Percentiles rank a stretch among this genome's conserved stretches.
phyloP scores from a whole-genome alignment of 2,113 vertebrate species.

The Prietella phreatophila region DNA sequence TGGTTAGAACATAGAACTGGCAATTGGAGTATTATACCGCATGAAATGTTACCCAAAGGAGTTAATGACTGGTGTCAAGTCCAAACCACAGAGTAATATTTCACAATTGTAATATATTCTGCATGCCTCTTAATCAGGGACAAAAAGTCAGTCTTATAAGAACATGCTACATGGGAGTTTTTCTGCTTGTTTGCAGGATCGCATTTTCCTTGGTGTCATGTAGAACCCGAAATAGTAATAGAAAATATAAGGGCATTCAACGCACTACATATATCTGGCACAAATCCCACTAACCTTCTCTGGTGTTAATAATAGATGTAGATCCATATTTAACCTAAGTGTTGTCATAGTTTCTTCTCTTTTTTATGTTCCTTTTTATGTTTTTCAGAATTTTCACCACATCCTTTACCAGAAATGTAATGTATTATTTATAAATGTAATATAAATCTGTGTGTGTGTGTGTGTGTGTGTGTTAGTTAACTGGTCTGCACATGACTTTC shows the following conservation, averaged over 20 bases:
- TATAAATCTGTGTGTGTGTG: not conserved
- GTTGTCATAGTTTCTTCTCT: not conserved
- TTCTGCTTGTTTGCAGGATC: not conserved
- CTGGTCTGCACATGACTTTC: not conserved
- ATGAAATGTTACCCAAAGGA: not conserved
- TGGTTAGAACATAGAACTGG: slow-evolving; percentile 7
- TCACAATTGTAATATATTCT: not conserved
- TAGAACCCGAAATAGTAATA: not conserved
- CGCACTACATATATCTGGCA: not conserved
- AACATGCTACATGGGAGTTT: not conserved
- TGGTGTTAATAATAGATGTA: not conserved
- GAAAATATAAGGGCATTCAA: not conserved
- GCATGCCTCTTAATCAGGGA: not conserved
- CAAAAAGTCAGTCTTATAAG: not conserved
- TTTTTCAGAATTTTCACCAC: not conserved
- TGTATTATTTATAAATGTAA: not conserved
- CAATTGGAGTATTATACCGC: not conserved
- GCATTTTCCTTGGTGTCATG: not conserved
- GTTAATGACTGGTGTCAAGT: not conserved
- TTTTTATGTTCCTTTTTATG: not conserved
- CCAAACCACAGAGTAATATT: not conserved
- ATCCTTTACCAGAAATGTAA: not conserved
- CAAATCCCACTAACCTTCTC: not conserved
- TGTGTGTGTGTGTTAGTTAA: not conserved
- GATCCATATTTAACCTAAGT: not conserved